Base-by-base conservation (phyloP, 2,888 invertebrate genomes). In the Drosophila subquinaria region DNA sequence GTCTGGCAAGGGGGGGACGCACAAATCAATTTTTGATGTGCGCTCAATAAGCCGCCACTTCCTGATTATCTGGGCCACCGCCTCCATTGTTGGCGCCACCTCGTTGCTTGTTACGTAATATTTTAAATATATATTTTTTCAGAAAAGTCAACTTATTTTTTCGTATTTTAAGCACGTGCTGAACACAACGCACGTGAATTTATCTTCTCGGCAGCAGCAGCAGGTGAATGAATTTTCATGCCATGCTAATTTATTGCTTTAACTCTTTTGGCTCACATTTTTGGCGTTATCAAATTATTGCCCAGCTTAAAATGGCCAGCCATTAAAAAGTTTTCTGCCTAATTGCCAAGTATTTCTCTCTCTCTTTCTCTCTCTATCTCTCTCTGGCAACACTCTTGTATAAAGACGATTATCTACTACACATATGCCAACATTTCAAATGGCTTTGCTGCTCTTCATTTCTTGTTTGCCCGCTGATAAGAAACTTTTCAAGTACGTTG, bases 1-100 rank as follows among this genome's bases (percentile, higher is more conserved):
- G 11, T 42, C 30, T 30, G 30, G 30, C 8, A 30, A 2, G 43
- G 13, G 4, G 30, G 33, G 35, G 55, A 38, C 56, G 65, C 68
- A 70, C 82, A 88, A 90, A 90, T 88, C 90, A 88, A 90, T 87
- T 87, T 82, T 86, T 89, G 84, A 77, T 87, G 89, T 76, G 71
- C 79, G 81, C 84, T 87, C 89, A 87, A 83, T 87, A 84, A 87
- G 85, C 85, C 75, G 84, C 84, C 79, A 81, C 84, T 87, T 87
- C 86, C 90, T 89, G 84, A 88, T 85, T 90, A 88, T 89, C 80
- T 75, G 79, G 68, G 68, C 74, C 74, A 69, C 55, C 68, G 55
- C 73, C 70, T 64, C 53, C 67, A 69, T 75, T 88, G 79, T 89
- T 72, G 67, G 50, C 61, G 51, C 63, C 45, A 33, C 9, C 60